These are phyloP conservation scores for Dreissena rostriformis DNA, from an alignment of 1,140 invertebrate genomes.

Conservation along the genomic window DNA sequence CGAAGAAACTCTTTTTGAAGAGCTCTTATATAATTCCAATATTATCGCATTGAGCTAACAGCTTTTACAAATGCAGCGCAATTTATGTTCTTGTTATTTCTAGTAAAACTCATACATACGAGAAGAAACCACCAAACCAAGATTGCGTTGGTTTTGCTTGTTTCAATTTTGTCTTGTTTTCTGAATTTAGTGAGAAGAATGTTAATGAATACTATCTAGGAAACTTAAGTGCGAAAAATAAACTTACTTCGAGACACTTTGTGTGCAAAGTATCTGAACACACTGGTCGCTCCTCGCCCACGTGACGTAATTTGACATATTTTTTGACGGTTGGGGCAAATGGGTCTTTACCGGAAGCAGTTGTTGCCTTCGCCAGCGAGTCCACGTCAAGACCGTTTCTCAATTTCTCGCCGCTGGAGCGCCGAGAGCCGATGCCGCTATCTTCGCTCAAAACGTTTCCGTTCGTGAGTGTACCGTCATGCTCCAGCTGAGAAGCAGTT, in stretches of 20 bases:
- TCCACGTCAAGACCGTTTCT: constrained; percentile 39
- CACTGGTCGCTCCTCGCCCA: constrained; percentile 67
- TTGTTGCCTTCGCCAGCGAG: constrained; percentile 36
- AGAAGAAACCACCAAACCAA: not conserved
- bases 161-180: not conserved
- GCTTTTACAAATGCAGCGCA: not conserved
- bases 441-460: not conserved
- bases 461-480: not conserved
- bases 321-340: constrained; percentile 55
- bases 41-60: too few species aligned
- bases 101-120: not conserved
- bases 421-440: not conserved
- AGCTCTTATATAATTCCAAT: too few species aligned
- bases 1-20: too few species aligned
- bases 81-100: not conserved
- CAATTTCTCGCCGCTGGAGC: constrained; percentile 23
- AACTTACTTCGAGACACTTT: constrained; percentile 71
- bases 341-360: constrained; percentile 45
- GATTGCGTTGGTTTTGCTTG: not conserved
- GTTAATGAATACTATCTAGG: not conserved
- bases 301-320: constrained; percentile 71
- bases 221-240: not conserved
- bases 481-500: not conserved
- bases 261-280: constrained; percentile 71
- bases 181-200: not conserved